Evolutionary conservation across 64 coral and sea anemone species (phyloP).

Genomic region (Montipora capricornis): DNA sequence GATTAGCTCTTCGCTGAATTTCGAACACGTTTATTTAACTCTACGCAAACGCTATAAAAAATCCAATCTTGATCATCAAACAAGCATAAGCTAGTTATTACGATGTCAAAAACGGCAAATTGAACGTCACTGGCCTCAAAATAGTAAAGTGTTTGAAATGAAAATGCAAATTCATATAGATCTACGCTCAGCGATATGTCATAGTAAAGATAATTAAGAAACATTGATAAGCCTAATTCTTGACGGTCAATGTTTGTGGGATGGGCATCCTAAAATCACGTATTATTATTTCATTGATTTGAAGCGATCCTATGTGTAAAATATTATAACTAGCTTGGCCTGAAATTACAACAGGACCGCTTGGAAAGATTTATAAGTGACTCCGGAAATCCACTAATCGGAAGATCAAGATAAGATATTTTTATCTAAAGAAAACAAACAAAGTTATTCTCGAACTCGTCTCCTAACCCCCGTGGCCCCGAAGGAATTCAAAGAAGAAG

Average conservation of each 20-base stretch:
- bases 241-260: neutral
- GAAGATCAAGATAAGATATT: neutral
- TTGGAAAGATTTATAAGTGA: neutral
- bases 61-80: neutral
- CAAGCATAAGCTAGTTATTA: neutral
- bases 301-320: neutral
- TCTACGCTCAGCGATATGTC: neutral
- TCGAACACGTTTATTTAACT: neutral
- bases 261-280: neutral
- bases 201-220: neutral
- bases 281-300: neutral
- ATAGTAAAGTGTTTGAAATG: neutral
- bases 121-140: neutral
- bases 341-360: neutral
- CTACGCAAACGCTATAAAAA: neutral
- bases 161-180: neutral
- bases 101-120: no score
- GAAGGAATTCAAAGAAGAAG: neutral
- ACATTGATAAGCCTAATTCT: neutral
- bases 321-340: neutral
- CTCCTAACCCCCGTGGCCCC: no score
- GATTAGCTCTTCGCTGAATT: neutral
- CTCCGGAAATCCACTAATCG: constrained; percentile 14
- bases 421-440: neutral
- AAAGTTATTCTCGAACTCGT: neutral